Conservation (phyloP, 2,113 vertebrate species). For the Pangasianodon gigas region DNA sequence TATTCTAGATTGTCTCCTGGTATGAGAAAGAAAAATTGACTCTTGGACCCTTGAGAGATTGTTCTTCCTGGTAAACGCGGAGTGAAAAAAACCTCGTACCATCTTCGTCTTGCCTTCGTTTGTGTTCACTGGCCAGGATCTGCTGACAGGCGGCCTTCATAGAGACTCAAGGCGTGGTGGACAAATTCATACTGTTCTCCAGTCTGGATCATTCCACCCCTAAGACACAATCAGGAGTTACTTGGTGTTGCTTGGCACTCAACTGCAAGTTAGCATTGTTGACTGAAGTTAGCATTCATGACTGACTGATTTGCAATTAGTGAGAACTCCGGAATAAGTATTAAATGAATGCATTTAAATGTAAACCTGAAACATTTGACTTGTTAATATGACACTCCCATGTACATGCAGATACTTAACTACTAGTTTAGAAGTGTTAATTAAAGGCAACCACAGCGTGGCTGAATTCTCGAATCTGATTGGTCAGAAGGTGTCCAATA, state of each 20-base stretch:
- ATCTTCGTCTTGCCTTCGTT: conserved; percentile 5
- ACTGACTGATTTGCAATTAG: background rate
- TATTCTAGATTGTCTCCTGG: conserved; percentile 1
- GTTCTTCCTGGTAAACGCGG: conserved; percentile 22
- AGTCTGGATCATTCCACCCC: conserved; percentile 98
- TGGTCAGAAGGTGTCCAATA: background rate
- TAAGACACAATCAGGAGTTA: conserved; percentile 55
- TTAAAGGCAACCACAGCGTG: background rate
- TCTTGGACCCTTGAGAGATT: conserved; percentile 10
- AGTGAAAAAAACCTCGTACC: background rate
- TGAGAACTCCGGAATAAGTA: background rate
- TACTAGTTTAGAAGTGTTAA: background rate
- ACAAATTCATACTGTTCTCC: conserved; percentile 97
- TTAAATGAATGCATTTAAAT: background rate
- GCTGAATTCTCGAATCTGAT: background rate
- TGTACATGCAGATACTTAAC: background rate
- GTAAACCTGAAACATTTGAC: background rate
- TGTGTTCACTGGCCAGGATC: conserved; percentile 82
- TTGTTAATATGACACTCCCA: background rate
- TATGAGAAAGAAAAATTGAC: background rate
- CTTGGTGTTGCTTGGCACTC: background rate
- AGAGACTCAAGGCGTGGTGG: conserved; percentile 89
- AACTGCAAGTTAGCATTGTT: background rate
- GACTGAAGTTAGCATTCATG: no score
- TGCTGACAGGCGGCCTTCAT: conserved; percentile 81